phyloP scores from a whole-genome alignment of 1,140 invertebrate species.

The Orchesella cincta region DNA sequence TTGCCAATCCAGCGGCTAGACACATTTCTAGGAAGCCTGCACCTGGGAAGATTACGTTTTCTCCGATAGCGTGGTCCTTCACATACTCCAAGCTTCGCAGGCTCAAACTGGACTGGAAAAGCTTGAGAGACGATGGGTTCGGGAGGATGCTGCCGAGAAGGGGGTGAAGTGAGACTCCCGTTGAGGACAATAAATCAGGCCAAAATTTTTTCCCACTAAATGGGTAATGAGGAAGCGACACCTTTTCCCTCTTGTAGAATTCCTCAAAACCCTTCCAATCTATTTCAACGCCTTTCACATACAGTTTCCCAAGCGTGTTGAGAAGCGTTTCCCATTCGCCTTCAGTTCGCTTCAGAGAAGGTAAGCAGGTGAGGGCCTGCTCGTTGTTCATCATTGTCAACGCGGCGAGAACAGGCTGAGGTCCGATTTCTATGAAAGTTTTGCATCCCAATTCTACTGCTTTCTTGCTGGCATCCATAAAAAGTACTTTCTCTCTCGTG shows the following conservation, averaged over 20 bases:
- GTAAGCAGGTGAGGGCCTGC: not conserved
- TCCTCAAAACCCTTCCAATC: not conserved
- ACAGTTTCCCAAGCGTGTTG: not conserved
- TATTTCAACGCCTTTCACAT: not conserved
- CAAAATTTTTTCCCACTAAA: not conserved
- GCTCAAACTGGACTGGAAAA: conserved; percentile 16
- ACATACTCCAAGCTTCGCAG: conserved; percentile 27
- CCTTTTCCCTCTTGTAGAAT: not conserved
- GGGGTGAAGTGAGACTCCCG: not conserved
- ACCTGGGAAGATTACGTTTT: conserved; percentile 34
- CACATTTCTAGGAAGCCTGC: conserved; percentile 40
- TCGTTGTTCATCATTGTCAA: conserved; percentile 29
- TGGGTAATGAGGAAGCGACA: not conserved
- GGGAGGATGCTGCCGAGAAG: not conserved
- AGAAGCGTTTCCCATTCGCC: not conserved
- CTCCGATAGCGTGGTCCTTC: conserved; percentile 38
- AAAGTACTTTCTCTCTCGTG: not conserved
- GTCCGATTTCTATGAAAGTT: conserved; percentile 8
- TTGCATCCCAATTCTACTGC: not conserved
- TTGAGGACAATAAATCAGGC: not conserved
- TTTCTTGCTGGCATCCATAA: not conserved
- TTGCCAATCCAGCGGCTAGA: conserved; percentile 27
- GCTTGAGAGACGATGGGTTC: not conserved
- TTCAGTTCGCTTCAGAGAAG: not conserved
- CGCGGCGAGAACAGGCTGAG: not conserved